phyloP scores from a whole-genome alignment of 2,113 vertebrate genomes.

The human (Homo sapiens) region GRCh38 chr5:100588501-100589000 shows the following conservation, averaged over 20 bases:
- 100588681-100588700: not conserved
- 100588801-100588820: not conserved
- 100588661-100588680: not conserved
- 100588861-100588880: not conserved
- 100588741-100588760: not conserved
- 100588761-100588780: not conserved
- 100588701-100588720: not conserved
- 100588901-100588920: not conserved
- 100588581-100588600: no score
- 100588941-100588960: not conserved
- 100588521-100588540: no score
- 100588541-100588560: no score
- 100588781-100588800: not conserved
- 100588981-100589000: not conserved
- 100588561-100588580: no score
- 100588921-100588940: not conserved
- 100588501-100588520: no score
- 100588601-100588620: no score
- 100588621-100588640: not conserved
- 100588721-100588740: conserved; percentile 20
- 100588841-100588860: not conserved
- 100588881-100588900: not conserved
- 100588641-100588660: not conserved
- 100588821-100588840: not conserved
- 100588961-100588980: not conserved